Percentiles rank a stretch among this genome's conserved stretches.
These are phyloP conservation scores for Nebria ingens DNA, from an alignment of 1,140 invertebrate species.

Conservation along the genomic window DNA sequence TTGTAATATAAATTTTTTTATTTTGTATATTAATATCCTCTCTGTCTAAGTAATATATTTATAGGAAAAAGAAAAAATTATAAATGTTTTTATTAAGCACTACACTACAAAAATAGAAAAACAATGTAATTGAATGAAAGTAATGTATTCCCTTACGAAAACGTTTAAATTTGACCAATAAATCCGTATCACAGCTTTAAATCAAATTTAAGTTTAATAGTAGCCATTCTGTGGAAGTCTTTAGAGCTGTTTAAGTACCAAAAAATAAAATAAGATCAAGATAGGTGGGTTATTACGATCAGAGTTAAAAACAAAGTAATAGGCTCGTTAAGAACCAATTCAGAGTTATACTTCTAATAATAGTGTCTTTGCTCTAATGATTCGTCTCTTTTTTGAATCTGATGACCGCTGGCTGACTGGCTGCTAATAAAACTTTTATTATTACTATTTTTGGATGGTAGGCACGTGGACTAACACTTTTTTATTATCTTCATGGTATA, in stretches of 20 bases:
- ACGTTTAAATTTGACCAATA: background rate
- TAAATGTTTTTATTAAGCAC: too few species aligned
- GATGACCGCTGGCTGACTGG: background rate
- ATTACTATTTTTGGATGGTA: background rate
- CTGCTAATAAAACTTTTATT: background rate
- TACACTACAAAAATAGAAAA: too few species aligned
- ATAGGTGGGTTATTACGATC: too few species aligned
- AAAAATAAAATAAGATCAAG: background rate
- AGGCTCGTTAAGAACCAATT: background rate
- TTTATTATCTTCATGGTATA: conserved; percentile 1
- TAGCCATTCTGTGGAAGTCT: background rate
- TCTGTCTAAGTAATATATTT: too few species aligned
- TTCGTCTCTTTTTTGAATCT: background rate
- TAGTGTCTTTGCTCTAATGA: too few species aligned
- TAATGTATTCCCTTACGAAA: background rate
- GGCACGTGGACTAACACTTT: background rate
- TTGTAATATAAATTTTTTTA: too few species aligned
- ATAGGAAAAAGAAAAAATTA: too few species aligned
- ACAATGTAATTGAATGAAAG: background rate
- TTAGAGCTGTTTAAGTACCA: background rate
- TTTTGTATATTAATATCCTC: too few species aligned
- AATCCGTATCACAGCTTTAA: background rate
- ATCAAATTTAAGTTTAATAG: background rate
- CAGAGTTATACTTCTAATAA: background rate
- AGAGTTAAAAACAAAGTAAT: too few species aligned